A percentile compares a stretch with the other conserved stretches of the same genome.
phyloP scores from a whole-genome alignment of 2,888 invertebrate genomes.

The Hedychridium roseum region DNA sequence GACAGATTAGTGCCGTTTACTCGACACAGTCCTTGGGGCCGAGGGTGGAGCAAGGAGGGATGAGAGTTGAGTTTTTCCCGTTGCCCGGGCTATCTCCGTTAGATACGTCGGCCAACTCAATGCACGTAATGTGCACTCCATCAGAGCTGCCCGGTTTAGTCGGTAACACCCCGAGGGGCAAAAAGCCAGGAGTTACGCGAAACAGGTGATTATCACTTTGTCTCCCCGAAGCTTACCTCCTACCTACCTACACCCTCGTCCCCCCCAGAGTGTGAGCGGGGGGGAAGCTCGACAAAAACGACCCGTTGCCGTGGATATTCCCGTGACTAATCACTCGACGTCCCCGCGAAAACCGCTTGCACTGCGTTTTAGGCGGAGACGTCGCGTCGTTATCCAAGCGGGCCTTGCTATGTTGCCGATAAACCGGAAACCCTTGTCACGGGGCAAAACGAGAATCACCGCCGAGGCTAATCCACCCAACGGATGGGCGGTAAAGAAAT shows the following conservation, averaged over 20 bases:
- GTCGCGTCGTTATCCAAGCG: neutral
- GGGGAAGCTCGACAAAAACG: conserved; percentile 11
- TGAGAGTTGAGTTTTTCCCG: too few species aligned
- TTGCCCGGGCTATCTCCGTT: too few species aligned
- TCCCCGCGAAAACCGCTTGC: neutral
- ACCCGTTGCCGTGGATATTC: neutral
- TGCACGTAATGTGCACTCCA: conserved; percentile 28
- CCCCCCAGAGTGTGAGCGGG: conserved; percentile 10
- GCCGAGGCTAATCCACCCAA: too few species aligned
- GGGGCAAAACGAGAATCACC: too few species aligned
- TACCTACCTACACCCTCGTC: too few species aligned
- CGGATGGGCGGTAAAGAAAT: too few species aligned
- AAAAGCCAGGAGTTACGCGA: conserved; percentile 22
- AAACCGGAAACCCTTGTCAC: too few species aligned
- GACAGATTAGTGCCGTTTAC: too few species aligned
- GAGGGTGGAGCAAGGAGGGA: too few species aligned
- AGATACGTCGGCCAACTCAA: too few species aligned
- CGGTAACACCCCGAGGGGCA: conserved; percentile 17
- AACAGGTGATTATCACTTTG: conserved; percentile 33
- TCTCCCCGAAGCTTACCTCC: conserved; percentile 13
- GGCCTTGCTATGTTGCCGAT: too few species aligned
- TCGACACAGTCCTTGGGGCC: too few species aligned
- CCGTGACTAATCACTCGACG: neutral
- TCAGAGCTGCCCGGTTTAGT: conserved; percentile 26
- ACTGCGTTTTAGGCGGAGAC: neutral